Evolutionary conservation across 2,113 vertebrate species (phyloP).

Genomic region (Balaenoptera acutorostrata): DNA sequence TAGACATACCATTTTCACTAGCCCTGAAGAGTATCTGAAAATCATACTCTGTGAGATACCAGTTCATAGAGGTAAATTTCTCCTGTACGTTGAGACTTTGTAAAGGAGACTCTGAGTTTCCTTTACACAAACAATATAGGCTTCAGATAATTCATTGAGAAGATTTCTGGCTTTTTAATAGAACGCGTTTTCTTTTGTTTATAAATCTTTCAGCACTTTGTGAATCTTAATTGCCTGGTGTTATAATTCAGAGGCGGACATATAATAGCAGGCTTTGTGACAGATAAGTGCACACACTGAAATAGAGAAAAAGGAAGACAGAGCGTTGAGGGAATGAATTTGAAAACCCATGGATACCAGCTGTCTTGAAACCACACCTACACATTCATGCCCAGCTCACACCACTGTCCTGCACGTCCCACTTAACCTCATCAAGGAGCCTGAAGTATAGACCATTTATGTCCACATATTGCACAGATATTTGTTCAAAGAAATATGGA

Average conservation of each 20-base stretch:
- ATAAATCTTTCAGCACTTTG: constrained; percentile 19
- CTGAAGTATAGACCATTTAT: neutral
- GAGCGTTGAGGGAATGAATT: neutral
- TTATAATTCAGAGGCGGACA: constrained; percentile 12
- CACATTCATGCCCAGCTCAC: neutral
- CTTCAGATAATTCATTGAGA: constrained; percentile 5
- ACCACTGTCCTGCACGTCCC: neutral
- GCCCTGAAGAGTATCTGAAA: neutral
- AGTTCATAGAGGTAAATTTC: neutral
- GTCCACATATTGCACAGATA: neutral
- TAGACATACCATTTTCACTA: neutral
- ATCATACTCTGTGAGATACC: neutral
- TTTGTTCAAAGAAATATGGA: neutral
- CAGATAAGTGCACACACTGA: neutral
- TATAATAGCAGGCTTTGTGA: constrained; percentile 18
- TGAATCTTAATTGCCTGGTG: constrained; percentile 31
- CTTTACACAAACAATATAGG: neutral
- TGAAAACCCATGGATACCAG: neutral
- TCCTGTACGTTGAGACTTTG: neutral
- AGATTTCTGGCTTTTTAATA: neutral
- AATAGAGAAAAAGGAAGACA: constrained; percentile 3
- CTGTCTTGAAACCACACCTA: neutral
- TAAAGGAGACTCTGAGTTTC: neutral
- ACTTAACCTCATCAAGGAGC: neutral
- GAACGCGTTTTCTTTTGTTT: constrained; percentile 10